Conservation (phyloP, 2,797 vertebrate genomes). For the Periophthalmus magnuspinnatus region DNA sequence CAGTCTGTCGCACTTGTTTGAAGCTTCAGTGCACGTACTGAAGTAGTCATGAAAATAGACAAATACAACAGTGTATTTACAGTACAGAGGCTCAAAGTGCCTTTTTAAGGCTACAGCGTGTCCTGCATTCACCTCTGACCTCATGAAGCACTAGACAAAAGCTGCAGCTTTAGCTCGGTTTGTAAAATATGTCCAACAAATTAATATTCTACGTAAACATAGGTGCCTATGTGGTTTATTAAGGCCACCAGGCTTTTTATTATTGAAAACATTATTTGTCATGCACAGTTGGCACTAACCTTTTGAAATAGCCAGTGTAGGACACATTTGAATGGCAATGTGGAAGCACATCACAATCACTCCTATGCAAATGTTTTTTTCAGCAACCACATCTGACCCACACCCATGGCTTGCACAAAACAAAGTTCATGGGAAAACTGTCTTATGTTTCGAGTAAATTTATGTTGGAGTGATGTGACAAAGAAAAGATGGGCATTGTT, state of each 20-base stretch:
- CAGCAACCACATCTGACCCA: no score
- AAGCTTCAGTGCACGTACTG: neutral
- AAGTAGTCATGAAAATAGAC: neutral
- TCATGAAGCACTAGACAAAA: neutral
- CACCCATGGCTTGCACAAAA: neutral
- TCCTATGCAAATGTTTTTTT: neutral
- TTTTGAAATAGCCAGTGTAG: no score
- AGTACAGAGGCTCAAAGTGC: neutral
- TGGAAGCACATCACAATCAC: neutral
- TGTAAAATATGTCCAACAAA: neutral
- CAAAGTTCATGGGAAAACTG: neutral
- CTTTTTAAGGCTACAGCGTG: neutral
- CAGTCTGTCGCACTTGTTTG: neutral
- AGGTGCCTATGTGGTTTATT: neutral
- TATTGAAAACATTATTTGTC: neutral
- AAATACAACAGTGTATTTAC: neutral
- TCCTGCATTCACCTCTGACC: neutral
- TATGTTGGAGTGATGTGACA: neutral
- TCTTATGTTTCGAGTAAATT: neutral
- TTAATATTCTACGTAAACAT: neutral
- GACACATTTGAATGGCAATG: no score
- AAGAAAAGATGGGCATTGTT: neutral
- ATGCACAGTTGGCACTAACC: no score
- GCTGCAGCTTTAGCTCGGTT: neutral
- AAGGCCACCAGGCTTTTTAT: neutral